Base-by-base conservation (phyloP, 2,113 vertebrate species). In the Nannospalax galili region DNA sequence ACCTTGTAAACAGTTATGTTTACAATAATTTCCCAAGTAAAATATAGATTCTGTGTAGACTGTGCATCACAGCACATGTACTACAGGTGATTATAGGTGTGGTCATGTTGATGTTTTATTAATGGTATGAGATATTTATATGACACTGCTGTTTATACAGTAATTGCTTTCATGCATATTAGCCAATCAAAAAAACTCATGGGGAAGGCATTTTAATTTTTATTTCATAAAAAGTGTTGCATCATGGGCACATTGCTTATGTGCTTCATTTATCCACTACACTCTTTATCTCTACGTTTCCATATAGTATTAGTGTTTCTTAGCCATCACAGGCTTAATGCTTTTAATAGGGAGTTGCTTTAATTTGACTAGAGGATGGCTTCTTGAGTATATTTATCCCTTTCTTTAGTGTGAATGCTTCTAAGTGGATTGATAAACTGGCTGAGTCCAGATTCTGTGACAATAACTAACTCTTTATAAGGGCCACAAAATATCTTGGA, bases 181-280 rank as follows among this genome's bases (percentile, higher is more conserved):
- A 67, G n/a, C 37, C 37, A 80, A 10, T 90, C 58, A n/a, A 75
- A 85, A n/a, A 81, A 80, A 89, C 19, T 96, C 42, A 90, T 15
- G 11, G 42, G 32, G 10, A 56, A 42, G 62, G 0, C 30, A 24
- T 70, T 78, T 81, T 77, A 82, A 62, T 69, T 92, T 64, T 58
- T 70, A n/a, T 69, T 87, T 74, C 45, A 58, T 60, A 88, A 74
- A 78, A 82, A 48, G 19, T 3, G 79, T 48, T 48, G 22, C 20
- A 79, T 42, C 5, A 58, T 62, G 77, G 35, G 60, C 22, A 45
- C 64, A 15, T 45, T 28, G 28, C 3, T 89, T 45, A 60, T 42
- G 11, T 69, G 45, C 48, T 22, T 84, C 69, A 73, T 67, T 56
- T 40, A 35, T 52, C 32, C 11, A 70, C 12, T 40, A 64, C 2